Conservation (phyloP, 2,797 vertebrate genomes). For the Sebastes melanostomus region DNA sequence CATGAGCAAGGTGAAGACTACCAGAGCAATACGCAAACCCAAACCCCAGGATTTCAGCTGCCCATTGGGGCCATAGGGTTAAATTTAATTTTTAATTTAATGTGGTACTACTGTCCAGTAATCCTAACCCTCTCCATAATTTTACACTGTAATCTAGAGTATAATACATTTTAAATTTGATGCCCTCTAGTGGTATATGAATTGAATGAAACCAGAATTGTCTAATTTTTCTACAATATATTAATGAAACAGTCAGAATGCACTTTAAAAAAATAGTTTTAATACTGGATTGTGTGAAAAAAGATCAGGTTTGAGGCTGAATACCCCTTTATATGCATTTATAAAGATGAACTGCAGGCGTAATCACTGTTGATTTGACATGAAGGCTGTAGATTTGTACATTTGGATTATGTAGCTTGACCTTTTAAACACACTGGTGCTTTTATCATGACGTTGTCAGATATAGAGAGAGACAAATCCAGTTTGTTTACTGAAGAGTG, state of each 20-base stretch:
- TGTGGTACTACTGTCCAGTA: accelerated
- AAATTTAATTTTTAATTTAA: too few relatives aligned
- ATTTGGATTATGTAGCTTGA: not conserved
- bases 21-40: too few relatives aligned
- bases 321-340: not conserved
- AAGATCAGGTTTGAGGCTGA: not conserved
- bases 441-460: not conserved
- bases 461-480: not conserved
- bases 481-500: not conserved
- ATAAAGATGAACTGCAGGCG: not conserved
- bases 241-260: not conserved
- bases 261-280: not conserved
- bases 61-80: slow-evolving; percentile 72
- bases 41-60: too few relatives aligned
- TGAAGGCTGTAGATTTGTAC: not conserved
- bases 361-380: not conserved
- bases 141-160: not conserved
- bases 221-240: not conserved
- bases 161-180: not conserved
- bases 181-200: not conserved
- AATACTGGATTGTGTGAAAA: not conserved
- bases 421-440: not conserved
- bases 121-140: not conserved
- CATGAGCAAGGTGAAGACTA: too few relatives aligned
- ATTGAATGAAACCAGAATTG: not conserved